Percentiles rank a stretch among this genome's conserved stretches.
Conservation (phyloP, 2,888 invertebrate genomes). For the Keiferia lycopersicella region DNA sequence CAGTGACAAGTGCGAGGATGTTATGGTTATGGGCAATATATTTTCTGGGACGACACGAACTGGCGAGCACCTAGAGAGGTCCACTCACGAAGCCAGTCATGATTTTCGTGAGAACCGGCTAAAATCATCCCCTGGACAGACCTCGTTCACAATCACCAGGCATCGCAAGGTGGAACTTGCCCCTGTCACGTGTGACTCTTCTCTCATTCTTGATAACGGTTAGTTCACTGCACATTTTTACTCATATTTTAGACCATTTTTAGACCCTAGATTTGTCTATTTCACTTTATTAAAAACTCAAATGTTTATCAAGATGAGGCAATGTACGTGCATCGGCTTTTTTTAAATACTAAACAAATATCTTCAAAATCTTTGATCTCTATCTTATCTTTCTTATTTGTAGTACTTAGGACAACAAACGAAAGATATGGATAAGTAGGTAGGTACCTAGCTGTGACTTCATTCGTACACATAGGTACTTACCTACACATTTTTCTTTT, state of each 20-base stretch:
- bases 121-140: conserved; percentile 67
- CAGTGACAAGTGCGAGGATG: conserved; percentile 65
- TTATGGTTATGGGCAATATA: conserved; percentile 72
- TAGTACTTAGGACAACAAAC: not conserved
- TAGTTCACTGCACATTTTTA: conserved; percentile 38
- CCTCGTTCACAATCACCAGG: conserved; percentile 82
- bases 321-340: not conserved
- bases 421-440: conserved; percentile 1
- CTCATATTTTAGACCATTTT: too few relatives aligned
- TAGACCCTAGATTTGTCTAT: not conserved
- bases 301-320: not conserved
- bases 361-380: not conserved
- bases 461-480: not conserved
- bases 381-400: not conserved
- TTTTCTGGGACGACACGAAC: conserved; percentile 56
- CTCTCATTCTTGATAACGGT: conserved; percentile 68
- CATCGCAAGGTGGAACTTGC: conserved; percentile 83
- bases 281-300: not conserved
- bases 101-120: conserved; percentile 73
- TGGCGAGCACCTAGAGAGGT: conserved; percentile 50
- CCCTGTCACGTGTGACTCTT: conserved; percentile 66
- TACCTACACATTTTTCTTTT: conserved; percentile 23
- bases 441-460: not conserved
- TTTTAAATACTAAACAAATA: not conserved
- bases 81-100: conserved; percentile 65